phyloP scores from a whole-genome alignment of 2,888 invertebrate genomes.

The Scaptomyza polygonia region DNA sequence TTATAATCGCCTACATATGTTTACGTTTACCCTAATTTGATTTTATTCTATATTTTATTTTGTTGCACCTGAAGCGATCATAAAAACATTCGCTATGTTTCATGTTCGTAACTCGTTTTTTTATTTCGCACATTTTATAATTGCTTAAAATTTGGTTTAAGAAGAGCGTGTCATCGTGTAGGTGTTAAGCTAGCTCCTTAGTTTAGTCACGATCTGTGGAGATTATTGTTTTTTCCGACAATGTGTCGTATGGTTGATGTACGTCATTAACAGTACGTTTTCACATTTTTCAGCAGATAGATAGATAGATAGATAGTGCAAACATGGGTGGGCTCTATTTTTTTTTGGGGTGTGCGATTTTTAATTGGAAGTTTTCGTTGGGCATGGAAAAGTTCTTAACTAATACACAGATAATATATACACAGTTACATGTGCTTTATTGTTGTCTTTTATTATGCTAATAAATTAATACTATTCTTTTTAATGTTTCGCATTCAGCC shows the following conservation, averaged over 20 bases:
- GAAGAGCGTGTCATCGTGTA: slow-evolving; percentile 34
- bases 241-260: slow-evolving; percentile 50
- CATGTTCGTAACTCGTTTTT: slow-evolving; percentile 25
- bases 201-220: slow-evolving; percentile 67
- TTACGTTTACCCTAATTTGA: slow-evolving; percentile 64
- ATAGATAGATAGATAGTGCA: slow-evolving; percentile 19
- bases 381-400: slow-evolving; percentile 34
- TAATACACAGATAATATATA: slow-evolving; percentile 1
- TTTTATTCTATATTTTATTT: slow-evolving; percentile 54
- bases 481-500: slow-evolving; percentile 14
- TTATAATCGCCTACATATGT: slow-evolving; percentile 51
- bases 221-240: slow-evolving; percentile 17
- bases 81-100: slow-evolving; percentile 32
- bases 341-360: slow-evolving; percentile 43
- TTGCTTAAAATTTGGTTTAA: slow-evolving; percentile 5
- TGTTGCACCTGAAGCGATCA: slow-evolving; percentile 44
- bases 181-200: slow-evolving; percentile 57
- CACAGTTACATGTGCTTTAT: slow-evolving; percentile 3
- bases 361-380: slow-evolving; percentile 45
- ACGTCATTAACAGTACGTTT: slow-evolving; percentile 60
- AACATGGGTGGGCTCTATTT: slow-evolving; percentile 51
- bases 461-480: slow-evolving; percentile 17
- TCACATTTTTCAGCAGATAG: slow-evolving; percentile 22
- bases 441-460: slow-evolving; percentile 1
- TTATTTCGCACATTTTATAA: slow-evolving; percentile 43